These are phyloP conservation scores for Melanostigma gelatinosum DNA, from an alignment of 2,113 vertebrate genomes.

Conservation along the genomic window DNA sequence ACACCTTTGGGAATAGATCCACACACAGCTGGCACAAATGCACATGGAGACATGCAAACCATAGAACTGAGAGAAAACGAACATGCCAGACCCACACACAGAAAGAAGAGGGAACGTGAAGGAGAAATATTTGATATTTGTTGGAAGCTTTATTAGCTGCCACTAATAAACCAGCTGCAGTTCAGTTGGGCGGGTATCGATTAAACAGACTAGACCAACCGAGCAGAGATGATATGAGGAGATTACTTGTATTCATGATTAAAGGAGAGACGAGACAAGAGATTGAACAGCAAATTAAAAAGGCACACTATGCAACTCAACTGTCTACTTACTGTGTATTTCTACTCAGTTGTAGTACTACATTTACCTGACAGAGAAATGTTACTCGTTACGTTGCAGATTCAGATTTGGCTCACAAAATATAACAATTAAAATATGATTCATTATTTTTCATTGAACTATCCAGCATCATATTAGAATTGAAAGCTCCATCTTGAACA, in stretches of 20 bases:
- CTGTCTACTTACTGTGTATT: too few species aligned
- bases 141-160: constrained; percentile 31
- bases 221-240: constrained; percentile 30
- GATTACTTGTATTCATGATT: constrained; percentile 39
- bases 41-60: constrained; percentile 12
- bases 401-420: too few species aligned
- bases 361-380: too few species aligned
- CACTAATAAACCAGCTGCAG: constrained; percentile 16
- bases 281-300: not conserved
- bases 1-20: constrained; percentile 48
- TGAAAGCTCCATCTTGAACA: not conserved
- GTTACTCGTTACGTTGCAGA: too few species aligned
- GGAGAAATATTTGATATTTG: constrained; percentile 17
- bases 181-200: constrained; percentile 16
- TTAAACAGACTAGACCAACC: constrained; percentile 8
- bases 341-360: too few species aligned
- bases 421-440: not conserved
- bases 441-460: not conserved
- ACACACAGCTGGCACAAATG: constrained; percentile 4
- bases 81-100: constrained; percentile 28
- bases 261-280: constrained; percentile 8
- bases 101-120: constrained; percentile 1
- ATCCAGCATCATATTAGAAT: too few species aligned
- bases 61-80: constrained; percentile 18
- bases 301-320: too few species aligned